Percentiles rank a stretch among this genome's conserved stretches.
Conservation (phyloP, 2,113 vertebrate species). For the Lanius collurio region DNA sequence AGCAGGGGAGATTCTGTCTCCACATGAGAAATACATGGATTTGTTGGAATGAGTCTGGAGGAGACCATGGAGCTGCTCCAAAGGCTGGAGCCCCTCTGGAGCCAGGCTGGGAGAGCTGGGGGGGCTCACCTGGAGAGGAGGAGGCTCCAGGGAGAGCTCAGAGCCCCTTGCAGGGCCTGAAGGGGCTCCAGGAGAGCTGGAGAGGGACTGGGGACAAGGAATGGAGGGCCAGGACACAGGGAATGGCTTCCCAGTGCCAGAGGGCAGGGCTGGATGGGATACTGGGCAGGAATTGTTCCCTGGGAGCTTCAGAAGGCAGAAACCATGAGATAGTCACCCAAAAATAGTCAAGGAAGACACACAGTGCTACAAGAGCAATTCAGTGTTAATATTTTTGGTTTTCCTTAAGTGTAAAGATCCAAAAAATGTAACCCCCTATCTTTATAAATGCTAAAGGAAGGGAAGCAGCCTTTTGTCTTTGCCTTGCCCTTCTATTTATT, state of each 20-base stretch:
- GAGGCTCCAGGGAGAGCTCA: neutral
- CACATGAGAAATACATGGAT: neutral
- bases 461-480: neutral
- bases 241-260: neutral
- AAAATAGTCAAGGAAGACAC: neutral
- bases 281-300: neutral
- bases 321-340: neutral
- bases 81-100: neutral
- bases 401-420: neutral
- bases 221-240: neutral
- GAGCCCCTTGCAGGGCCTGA: accelerated
- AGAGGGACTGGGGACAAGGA: neutral
- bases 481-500: neutral
- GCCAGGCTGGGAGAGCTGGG: neutral
- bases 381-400: neutral
- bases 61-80: neutral
- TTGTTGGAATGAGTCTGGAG: neutral
- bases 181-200: neutral
- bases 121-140: accelerated
- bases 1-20: neutral
- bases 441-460: neutral
- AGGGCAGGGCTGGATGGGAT: neutral
- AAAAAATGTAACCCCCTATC: neutral
- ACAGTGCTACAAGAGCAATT: neutral
- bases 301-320: neutral